A percentile compares a stretch with the other conserved stretches of the same genome.
These are phyloP conservation scores for Rallus crepitans DNA, from an alignment of 2,797 vertebrate species.

Conservation along the genomic window DNA sequence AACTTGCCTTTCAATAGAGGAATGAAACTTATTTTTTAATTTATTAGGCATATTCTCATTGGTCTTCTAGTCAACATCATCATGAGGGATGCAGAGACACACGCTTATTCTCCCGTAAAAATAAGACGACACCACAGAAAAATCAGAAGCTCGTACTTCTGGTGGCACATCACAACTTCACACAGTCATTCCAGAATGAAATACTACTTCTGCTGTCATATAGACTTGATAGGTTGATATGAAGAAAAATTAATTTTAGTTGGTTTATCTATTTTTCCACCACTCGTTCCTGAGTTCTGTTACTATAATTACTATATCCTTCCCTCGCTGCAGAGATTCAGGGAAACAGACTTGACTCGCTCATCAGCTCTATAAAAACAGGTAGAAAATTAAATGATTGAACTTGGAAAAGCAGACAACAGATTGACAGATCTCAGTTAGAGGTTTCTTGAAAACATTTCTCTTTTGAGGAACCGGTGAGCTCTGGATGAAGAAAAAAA, in stretches of 20 bases:
- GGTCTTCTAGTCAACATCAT: conserved; percentile 45
- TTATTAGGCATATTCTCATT: conserved; percentile 55
- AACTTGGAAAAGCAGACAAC: background rate
- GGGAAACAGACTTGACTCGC: background rate
- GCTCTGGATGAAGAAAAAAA: background rate
- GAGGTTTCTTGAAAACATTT: background rate
- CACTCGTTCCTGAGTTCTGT: background rate
- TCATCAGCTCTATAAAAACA: background rate
- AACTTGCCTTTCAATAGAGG: conserved; percentile 62
- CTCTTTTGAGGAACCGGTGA: background rate
- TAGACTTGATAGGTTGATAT: background rate
- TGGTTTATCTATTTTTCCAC: background rate
- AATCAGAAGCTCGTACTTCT: background rate
- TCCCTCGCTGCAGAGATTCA: background rate
- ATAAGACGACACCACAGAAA: background rate
- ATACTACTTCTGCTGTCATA: background rate
- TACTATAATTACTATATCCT: background rate
- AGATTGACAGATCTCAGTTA: background rate
- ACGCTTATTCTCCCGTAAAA: conserved; percentile 40
- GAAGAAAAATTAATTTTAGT: background rate
- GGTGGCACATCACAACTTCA: background rate
- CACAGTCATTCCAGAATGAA: background rate
- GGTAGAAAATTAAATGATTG: background rate
- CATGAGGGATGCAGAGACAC: background rate
- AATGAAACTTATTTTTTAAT: conserved; percentile 65